Evolutionary conservation across 2,888 invertebrate species (phyloP), one percentile per base, ranked within the genome.

Genomic region (Clepsis dumicolana): DNA sequence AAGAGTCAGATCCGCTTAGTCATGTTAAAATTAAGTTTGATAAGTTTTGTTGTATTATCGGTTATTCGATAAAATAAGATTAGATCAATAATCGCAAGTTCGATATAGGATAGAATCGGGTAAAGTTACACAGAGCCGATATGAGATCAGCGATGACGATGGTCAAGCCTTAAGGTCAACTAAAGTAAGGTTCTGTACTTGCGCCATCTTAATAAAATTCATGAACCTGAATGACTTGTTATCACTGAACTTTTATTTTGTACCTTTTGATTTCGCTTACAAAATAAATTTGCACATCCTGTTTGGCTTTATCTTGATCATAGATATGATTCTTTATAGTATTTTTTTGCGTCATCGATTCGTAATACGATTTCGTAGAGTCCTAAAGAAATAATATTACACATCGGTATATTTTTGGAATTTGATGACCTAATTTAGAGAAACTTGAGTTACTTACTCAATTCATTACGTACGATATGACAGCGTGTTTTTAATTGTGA

Each of bases 101-200:
- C 16, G 12, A 16, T 24, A 57, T 18, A 41, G 48, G 14, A 48
- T 32, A 61, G 29, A 61, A 44, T 16, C 38, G 10, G 44, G 18
- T 35, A 44, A 44, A 64, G 70, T 73, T 70, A 75, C 74, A 73
- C 79, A 73, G 74, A 75, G 80, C 80, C 75, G 74, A 77, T 78
- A 81, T 87, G 85, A 88, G 83, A 87, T 88, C 88, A 88, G 80
- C 82, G 77, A 81, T 87, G 87, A 86, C 86, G 85, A 71, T 68
- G 77, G 71, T 72, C 61, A 69, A 73, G 71, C 71, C 72, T 59
- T 83, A 83, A 87, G 87, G 86, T 84, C 86, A 83, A 71, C 64
- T 73, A 71, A 65, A 72, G 57, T 56, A 56, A 63, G 41, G 61
- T 16, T 64, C 65, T 64, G 41, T 35, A 57, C 38, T 48, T 14